These are phyloP conservation scores for Atethmia centrago DNA, from an alignment of 2,888 invertebrate species.

Conservation along the genomic window DNA sequence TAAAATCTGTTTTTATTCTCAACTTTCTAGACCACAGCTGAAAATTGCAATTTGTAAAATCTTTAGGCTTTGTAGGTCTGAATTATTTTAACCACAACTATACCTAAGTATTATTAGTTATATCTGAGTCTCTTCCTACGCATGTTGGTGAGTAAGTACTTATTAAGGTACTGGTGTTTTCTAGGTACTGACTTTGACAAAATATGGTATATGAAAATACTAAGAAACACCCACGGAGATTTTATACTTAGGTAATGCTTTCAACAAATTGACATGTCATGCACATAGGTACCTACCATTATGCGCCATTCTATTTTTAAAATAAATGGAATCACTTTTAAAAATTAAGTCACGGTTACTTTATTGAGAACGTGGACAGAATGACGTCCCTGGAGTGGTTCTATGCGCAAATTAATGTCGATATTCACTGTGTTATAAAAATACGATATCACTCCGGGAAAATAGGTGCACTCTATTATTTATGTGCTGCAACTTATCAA, in stretches of 20 bases:
- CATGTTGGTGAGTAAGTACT: background rate
- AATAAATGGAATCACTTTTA: slow-evolving; percentile 37
- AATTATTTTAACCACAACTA: background rate
- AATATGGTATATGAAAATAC: background rate
- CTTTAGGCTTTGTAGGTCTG: background rate
- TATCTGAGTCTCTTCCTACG: background rate
- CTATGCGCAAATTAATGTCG: slow-evolving; percentile 38
- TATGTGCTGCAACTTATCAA: slow-evolving; percentile 4
- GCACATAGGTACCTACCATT: background rate
- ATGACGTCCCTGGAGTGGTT: slow-evolving; percentile 32
- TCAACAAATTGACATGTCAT: slow-evolving; percentile 2
- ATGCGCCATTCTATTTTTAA: slow-evolving; percentile 27
- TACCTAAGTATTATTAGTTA: background rate
- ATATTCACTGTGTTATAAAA: slow-evolving; percentile 48
- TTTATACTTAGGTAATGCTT: slow-evolving; percentile 1
- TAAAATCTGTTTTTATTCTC: background rate
- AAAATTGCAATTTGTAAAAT: background rate
- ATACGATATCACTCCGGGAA: slow-evolving; percentile 11
- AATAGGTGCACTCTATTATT: slow-evolving; percentile 41
- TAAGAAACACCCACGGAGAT: slow-evolving; percentile 33
- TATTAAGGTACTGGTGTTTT: background rate
- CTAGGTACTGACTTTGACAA: background rate
- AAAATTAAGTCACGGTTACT: slow-evolving; percentile 29
- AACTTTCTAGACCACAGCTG: background rate
- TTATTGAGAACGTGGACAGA: slow-evolving; percentile 13